Percentiles rank a stretch among this genome's conserved stretches.
phyloP scores from a whole-genome alignment of 2,113 vertebrate species.

The Boulengeromyrus knoepffleri region DNA sequence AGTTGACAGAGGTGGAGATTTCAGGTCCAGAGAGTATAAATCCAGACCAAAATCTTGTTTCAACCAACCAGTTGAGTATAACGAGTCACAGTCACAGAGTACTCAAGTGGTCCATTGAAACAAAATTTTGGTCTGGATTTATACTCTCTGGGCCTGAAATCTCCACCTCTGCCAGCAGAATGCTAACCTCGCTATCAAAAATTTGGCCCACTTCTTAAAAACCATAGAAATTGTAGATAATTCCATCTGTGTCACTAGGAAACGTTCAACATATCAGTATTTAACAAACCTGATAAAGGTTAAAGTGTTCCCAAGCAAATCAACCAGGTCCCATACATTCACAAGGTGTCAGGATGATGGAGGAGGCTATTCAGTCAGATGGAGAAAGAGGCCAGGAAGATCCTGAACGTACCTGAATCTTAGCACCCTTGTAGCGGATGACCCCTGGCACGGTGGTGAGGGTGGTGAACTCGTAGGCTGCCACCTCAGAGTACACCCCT shows the following conservation, averaged over 20 bases:
- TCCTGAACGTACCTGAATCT: slow-evolving; percentile 79
- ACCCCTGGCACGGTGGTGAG: slow-evolving; percentile 93
- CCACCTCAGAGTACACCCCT: slow-evolving; percentile 95
- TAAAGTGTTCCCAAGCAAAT: background rate
- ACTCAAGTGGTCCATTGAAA: too few species aligned
- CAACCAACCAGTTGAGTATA: too few species aligned
- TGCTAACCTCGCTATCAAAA: background rate
- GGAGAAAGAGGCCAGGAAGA: background rate
- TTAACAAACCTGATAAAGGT: background rate
- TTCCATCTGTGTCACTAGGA: background rate
- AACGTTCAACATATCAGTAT: background rate
- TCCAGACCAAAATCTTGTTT: too few species aligned
- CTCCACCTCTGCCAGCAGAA: background rate
- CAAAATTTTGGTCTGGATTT: too few species aligned
- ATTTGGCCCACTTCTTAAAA: background rate
- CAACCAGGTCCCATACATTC: background rate
- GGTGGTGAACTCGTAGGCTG: slow-evolving; percentile 95
- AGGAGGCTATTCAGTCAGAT: background rate
- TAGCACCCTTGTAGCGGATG: slow-evolving; percentile 96
- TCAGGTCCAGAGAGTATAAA: too few species aligned
- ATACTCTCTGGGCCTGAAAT: too few species aligned
- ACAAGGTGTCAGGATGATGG: background rate
- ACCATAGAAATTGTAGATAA: background rate
- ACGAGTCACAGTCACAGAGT: too few species aligned
- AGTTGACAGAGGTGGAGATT: too few species aligned